Evolutionary conservation across 2,888 invertebrate genomes (phyloP), one percentile per base, ranked within the genome.

Genomic region (Sinohyriopsis cumingii): DNA sequence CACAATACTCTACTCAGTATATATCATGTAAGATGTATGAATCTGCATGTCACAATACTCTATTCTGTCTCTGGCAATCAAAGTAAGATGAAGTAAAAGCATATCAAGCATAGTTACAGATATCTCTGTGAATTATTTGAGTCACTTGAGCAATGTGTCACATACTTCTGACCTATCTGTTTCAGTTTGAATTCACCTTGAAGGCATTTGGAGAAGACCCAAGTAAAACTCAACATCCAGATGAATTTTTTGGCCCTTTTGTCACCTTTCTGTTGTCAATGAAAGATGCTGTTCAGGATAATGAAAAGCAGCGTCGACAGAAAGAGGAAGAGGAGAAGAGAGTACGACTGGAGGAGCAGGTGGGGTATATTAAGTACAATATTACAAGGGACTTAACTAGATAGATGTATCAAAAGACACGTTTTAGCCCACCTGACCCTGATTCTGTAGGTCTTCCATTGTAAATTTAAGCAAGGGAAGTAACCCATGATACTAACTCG

Each of bases 181-280:
- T 91, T 28, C 92, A 97, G 86, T 95, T 96, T 82, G 96, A 96
- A 87, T 93, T 95, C 70, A 96, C 96, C 9, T 95, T 96, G 5
- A 93, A 95, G 77, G 92, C 95, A 1, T 98, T 97, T 89, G 97
- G 97, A 55, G 97, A 98, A 90, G 97, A 97, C 89, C 97, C 97
- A 83, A 86, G 89, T 18, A 93, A 95, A 6, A 93, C 93, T 0
- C 82, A 84, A 7, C 96, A 97, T 70, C 97, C 97, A 0, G 97
- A 97, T 84, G 96, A 96, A 87, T 95, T 98, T 91, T 98, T 97
- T 91, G 96, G 96, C 3, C 95, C 96, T 62, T 94, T 98, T 84
- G 97, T 97, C 91, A 92, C 94, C 5, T 98, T 98, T 92, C 92
- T 98, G 15, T 91, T 93, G 45, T 94, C 95, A 25, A 93, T 97